Evolutionary conservation across 1,140 invertebrate genomes (phyloP), one percentile per base, ranked within the genome.

Genomic region (Apolygus lucorum): DNA sequence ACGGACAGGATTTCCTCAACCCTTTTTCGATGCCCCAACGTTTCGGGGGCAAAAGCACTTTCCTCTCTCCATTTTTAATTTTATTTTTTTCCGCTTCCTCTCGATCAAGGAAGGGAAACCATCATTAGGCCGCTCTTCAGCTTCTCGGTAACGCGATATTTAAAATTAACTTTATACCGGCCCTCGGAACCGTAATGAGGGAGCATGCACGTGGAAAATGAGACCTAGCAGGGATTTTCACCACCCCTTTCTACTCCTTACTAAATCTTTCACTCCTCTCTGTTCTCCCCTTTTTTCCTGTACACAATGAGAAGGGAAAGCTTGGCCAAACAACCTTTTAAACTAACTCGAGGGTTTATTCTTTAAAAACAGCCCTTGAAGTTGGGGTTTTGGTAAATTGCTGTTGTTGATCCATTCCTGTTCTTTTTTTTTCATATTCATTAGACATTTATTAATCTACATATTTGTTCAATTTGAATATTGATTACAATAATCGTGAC

Each of bases 181-280:
- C 54, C 54, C 22, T 59, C 22, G 2, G 4, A 8, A 59, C 54
- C 11, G 54, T 59, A 59, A 59, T 59, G 54, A 59, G 54, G 54
- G 54, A 59, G 54, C 54, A 59, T 59, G 54, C 54, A 59, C 54
- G 54, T 59, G 54, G 54, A 59, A 59, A 59, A 59, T 59, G 22
- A 22, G 22, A 59, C 54, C 54, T 14, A 17, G 11, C 11, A 24
- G 22, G 54, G 13, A 4, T 11, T 59, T 59, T 11, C 54, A 59
- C 17, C 4, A 59, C 22, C 54, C 54, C 22, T 59, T 59, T 24
- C 54, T 11, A 13, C 34, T 11, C 54, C 22, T 59, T 59, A 42
- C 4, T 42, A 42, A 42, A 42, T 42, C 34, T 42, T 42, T 42
- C 17, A 42, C 34, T 17, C 34, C 34, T 42, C 34, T 42, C 34